A percentile compares a stretch with the other conserved stretches of the same genome.
These are phyloP conservation scores for Aricia agestis DNA, from an alignment of 1,140 invertebrate genomes.

Conservation along the genomic window DNA sequence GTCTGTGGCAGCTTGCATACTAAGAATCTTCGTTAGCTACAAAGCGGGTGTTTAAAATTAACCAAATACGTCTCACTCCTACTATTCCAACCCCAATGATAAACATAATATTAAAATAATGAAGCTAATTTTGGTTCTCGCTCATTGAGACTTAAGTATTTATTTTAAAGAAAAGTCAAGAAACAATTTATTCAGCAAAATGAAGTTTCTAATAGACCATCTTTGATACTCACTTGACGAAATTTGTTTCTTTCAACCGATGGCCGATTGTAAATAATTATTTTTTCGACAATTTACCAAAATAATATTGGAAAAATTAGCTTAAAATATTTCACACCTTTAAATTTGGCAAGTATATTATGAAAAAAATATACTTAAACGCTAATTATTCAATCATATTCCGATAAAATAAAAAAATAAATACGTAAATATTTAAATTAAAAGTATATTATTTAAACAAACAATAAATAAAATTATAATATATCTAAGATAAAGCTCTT, in stretches of 20 bases:
- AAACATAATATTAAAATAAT: neutral
- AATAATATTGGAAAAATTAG: slow-evolving; percentile 18
- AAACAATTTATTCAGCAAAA: slow-evolving; percentile 69
- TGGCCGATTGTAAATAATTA: slow-evolving; percentile 61
- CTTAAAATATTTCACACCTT: no score
- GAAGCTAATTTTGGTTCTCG: neutral
- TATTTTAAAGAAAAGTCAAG: slow-evolving; percentile 60
- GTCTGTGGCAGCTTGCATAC: neutral
- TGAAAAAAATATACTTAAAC: no score
- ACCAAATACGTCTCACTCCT: no score
- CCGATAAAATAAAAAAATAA: no score
- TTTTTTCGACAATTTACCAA: slow-evolving; percentile 55
- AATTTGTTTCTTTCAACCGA: slow-evolving; percentile 59
- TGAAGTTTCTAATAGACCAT: slow-evolving; percentile 66
- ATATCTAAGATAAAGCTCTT: no score
- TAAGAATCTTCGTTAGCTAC: neutral
- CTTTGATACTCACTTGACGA: slow-evolving; percentile 40
- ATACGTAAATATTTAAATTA: no score
- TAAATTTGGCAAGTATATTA: no score
- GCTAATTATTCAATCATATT: no score
- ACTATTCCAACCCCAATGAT: neutral
- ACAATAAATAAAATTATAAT: no score
- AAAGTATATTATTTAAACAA: no score
- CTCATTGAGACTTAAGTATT: neutral
- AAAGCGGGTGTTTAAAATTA: no score